Evolutionary conservation across 2,888 invertebrate species (phyloP).

Genomic region (Drosophila subquinaria): DNA sequence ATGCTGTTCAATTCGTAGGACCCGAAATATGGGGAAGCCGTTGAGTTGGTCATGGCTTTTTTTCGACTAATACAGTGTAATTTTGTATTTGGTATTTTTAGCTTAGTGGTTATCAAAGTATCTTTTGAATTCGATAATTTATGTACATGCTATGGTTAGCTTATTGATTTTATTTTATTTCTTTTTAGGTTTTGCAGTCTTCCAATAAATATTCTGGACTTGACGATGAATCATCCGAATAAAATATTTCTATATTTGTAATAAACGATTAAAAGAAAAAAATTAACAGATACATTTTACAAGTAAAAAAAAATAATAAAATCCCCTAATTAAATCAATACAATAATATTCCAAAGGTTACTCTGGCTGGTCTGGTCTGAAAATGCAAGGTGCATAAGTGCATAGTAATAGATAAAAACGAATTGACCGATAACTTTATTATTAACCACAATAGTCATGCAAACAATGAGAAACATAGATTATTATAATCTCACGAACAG

Average conservation of each 20-base stretch:
- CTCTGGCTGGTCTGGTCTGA: background rate
- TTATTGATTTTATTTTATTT: slow-evolving; percentile 25
- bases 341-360: background rate
- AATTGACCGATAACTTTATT: too few species aligned
- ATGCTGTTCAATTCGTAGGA: too few species aligned
- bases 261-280: slow-evolving; percentile 60
- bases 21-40: too few species aligned
- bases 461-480: too few species aligned
- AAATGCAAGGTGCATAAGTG: background rate
- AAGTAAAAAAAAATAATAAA: slow-evolving; percentile 43
- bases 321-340: slow-evolving; percentile 44
- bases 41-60: too few species aligned
- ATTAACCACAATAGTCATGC: too few species aligned
- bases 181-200: slow-evolving; percentile 90
- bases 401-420: background rate
- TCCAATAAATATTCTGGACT: slow-evolving; percentile 92
- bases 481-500: too few species aligned
- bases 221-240: slow-evolving; percentile 87
- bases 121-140: too few species aligned
- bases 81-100: too few species aligned
- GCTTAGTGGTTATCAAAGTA: too few species aligned
- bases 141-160: background rate
- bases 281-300: slow-evolving; percentile 60
- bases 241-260: slow-evolving; percentile 83
- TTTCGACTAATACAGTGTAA: too few species aligned